Base-by-base conservation (phyloP, 1,140 invertebrate species). In the Caenorhabditis elegans region DNA sequence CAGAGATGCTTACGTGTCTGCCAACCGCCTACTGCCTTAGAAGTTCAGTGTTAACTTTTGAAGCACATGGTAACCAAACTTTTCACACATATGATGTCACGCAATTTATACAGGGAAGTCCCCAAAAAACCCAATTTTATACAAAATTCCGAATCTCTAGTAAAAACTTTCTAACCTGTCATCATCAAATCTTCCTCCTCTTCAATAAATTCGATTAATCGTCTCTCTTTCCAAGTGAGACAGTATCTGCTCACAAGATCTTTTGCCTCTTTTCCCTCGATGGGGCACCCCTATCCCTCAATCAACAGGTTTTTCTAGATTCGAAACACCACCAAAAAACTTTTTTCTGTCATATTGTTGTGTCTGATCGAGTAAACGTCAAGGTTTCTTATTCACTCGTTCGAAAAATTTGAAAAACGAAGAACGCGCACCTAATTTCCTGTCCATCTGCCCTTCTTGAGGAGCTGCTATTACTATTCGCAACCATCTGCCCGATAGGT, bases 201-300 rank as follows among this genome's bases (percentile, higher is more conserved):
- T n/a, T n/a, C n/a, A n/a, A n/a, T n/a, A n/a, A n/a, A n/a, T n/a
- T n/a, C n/a, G 17, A 70, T 43, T 34, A 17, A 34, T 36, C 15
- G 55, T 65, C 26, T 6, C 19, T 55, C 19, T 55, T 28, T 28
- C 22, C 51, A 17, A 28, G 22, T 26, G 26, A 22, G 60, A 70
- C 60, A 70, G n/a, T 70, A 70, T 70, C 60, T 36, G 60, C 60
- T 70, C 60, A n/a, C 5, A 31, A 70, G 60, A 70, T 70, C 60
- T 60, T 5, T 24, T 26, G 31, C 13, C 28, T 10, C 53, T 28
- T 31, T n/a, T 43, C 39, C 39, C 39, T 8, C 15, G 39, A 8
- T 5, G 39, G 39, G 39, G 39, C 15, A 24, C 26, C 53, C 26
- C n/a, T 10, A 5, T 10, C 3, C 26, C 39, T 39, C 60, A 70